Evolutionary conservation across 2,888 invertebrate genomes (phyloP).

Genomic region (Panorpa germanica): DNA sequence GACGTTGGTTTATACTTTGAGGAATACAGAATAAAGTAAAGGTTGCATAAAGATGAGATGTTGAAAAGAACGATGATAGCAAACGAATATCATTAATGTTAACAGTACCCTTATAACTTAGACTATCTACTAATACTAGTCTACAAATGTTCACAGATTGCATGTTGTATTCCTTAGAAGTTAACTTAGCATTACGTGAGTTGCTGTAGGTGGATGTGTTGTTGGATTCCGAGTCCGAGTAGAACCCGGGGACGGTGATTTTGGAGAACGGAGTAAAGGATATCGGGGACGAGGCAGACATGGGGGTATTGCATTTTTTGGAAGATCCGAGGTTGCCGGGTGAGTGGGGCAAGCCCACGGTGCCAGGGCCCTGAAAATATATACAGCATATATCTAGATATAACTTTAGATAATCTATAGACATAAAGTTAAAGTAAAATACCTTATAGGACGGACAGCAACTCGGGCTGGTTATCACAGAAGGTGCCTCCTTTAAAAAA

Average conservation of each 20-base stretch:
- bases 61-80: constrained; percentile 37
- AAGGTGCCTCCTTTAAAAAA: too few relatives aligned
- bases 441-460: constrained; percentile 37
- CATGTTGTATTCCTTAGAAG: constrained; percentile 41
- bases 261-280: constrained; percentile 10
- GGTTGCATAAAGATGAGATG: too few relatives aligned
- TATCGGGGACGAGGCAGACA: constrained; percentile 12
- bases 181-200: constrained; percentile 31
- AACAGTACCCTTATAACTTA: constrained; percentile 30
- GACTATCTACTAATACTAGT: constrained; percentile 35
- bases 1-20: constrained; percentile 36
- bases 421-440: constrained; percentile 11
- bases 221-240: constrained; percentile 42
- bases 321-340: constrained; percentile 35
- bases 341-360: constrained; percentile 38
- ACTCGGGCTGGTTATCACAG: constrained; percentile 36
- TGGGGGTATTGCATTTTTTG: constrained; percentile 29
- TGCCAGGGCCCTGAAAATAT: constrained; percentile 39
- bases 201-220: constrained; percentile 37
- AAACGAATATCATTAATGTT: constrained; percentile 37
- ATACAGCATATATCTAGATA: constrained; percentile 6
- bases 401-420: constrained; percentile 10
- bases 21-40: constrained; percentile 50
- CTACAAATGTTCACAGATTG: constrained; percentile 48
- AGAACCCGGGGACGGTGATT: constrained; percentile 19